Evolutionary conservation across 2,797 vertebrate genomes (phyloP).

Genomic region (Novumbra hubbsi): DNA sequence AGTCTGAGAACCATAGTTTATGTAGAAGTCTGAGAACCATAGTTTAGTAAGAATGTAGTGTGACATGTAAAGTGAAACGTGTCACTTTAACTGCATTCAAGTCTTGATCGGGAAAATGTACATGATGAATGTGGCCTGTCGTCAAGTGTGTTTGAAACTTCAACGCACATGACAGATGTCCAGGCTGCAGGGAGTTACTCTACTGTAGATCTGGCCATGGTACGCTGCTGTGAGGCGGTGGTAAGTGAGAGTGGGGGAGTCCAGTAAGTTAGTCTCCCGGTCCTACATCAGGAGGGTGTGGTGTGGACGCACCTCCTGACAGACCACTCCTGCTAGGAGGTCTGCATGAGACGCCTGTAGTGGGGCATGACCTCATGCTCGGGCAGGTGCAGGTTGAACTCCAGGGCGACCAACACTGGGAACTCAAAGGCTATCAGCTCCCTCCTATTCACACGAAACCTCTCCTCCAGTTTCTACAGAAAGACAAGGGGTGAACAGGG

Average conservation of each 20-base stretch:
- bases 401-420: constrained; percentile 94
- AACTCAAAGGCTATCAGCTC: constrained; percentile 98
- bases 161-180: constrained; percentile 2
- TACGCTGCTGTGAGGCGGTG: constrained; percentile 22
- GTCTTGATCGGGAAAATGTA: constrained; percentile 45
- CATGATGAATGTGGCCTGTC: constrained; percentile 22
- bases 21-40: constrained; percentile 5
- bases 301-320: constrained; percentile 53
- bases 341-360: constrained; percentile 95
- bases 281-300: constrained; percentile 55
- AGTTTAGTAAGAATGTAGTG: constrained; percentile 12
- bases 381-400: constrained; percentile 95
- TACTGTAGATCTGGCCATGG: constrained; percentile 27
- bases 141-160: constrained; percentile 18
- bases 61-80: constrained; percentile 17
- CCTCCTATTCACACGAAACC: constrained; percentile 92
- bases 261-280: background rate
- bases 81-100: constrained; percentile 72
- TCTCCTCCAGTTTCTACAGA: constrained; percentile 94
- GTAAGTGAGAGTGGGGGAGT: background rate
- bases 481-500: constrained; percentile 8
- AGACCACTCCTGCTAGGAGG: constrained; percentile 86
- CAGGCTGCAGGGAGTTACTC: constrained; percentile 29
- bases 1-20: no score
- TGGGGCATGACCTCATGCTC: constrained; percentile 98